phyloP scores from a whole-genome alignment of 2,113 vertebrate species.

The Spermophilus dauricus region DNA sequence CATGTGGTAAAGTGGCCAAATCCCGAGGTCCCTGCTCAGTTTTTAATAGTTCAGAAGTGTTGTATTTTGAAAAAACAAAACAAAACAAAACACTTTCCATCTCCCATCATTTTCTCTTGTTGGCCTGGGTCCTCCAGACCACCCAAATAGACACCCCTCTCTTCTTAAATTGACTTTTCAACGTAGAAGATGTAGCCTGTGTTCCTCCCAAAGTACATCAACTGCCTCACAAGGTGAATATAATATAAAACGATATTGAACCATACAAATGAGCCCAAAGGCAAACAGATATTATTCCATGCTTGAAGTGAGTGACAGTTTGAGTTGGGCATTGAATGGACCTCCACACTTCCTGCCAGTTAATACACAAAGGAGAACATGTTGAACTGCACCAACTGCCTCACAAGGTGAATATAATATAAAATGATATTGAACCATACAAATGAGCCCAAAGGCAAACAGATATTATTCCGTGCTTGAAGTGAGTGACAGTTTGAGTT shows the following conservation, averaged over 20 bases:
- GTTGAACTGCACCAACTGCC: background rate
- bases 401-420: constrained; percentile 26
- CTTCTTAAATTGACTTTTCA: background rate
- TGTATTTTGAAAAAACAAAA: no score
- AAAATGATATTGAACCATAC: background rate
- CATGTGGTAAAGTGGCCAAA: constrained; percentile 8
- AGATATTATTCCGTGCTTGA: background rate
- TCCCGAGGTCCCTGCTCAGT: background rate
- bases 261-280: background rate
- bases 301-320: background rate
- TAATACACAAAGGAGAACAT: constrained; percentile 44
- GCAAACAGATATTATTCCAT: background rate
- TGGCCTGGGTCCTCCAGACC: background rate
- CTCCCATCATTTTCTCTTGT: background rate
- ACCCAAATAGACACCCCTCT: background rate
- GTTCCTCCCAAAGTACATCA: background rate
- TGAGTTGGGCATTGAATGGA: background rate
- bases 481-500: background rate
- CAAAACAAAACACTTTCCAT: background rate
- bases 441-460: constrained; percentile 19
- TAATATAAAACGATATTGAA: background rate
- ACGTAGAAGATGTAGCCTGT: background rate
- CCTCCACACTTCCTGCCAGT: background rate
- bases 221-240: background rate
- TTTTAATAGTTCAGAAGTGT: background rate